These are phyloP conservation scores for Mallotus villosus DNA, from an alignment of 2,797 vertebrate genomes.

Conservation along the genomic window DNA sequence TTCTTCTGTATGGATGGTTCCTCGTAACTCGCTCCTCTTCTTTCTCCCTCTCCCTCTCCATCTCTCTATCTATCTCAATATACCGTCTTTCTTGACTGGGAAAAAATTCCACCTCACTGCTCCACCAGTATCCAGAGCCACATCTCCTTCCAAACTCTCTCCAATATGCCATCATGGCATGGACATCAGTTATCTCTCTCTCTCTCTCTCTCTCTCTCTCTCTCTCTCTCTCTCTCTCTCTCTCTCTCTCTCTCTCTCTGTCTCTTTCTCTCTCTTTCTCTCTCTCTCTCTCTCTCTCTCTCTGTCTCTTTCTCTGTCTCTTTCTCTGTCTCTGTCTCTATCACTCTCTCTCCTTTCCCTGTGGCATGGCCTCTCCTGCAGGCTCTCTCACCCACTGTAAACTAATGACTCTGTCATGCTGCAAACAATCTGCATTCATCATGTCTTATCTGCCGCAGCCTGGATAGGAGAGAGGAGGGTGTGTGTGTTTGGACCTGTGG, in stretches of 20 bases:
- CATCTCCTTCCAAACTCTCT: constrained; percentile 14
- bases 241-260: constrained; percentile 18
- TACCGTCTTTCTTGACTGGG: constrained; percentile 26
- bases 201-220: too few species aligned
- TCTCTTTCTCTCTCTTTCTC: not conserved
- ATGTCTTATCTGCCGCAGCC: constrained; percentile 72
- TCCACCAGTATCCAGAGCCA: constrained; percentile 18
- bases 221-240: too few species aligned
- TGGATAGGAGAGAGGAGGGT: constrained; percentile 48
- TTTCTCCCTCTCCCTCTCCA: constrained; percentile 41
- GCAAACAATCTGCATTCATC: constrained; percentile 81
- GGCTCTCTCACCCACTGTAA: constrained; percentile 62
- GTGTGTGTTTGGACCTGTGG: constrained; percentile 51
- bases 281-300: not conserved
- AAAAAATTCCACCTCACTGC: constrained; percentile 41
- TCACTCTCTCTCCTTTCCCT: constrained; percentile 19
- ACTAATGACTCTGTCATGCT: constrained; percentile 74
- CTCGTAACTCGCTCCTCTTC: constrained; percentile 42
- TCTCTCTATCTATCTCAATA: constrained; percentile 25
- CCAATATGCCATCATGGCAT: constrained; percentile 20
- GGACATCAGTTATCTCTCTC: constrained; percentile 23
- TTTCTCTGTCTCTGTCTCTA: not conserved
- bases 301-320: constrained; percentile 5
- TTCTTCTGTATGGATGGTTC: constrained; percentile 28
- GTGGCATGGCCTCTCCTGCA: constrained; percentile 44